phyloP scores from a whole-genome alignment of 2,113 vertebrate genomes.

The Ailuropoda melanoleuca region DNA sequence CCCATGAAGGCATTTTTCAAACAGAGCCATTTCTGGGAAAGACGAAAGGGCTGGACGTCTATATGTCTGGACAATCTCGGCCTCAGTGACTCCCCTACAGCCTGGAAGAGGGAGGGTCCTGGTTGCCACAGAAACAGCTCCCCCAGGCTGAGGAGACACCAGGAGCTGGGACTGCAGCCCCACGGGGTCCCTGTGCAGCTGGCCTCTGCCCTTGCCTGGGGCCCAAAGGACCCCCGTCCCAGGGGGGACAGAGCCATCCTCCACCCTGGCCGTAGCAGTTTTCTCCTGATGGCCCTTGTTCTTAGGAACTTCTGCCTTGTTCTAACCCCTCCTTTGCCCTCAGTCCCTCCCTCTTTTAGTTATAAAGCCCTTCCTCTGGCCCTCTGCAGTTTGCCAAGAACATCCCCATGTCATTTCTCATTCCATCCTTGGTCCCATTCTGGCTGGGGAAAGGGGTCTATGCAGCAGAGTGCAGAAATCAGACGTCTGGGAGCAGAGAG shows the following conservation, averaged over 20 bases:
- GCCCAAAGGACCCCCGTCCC: not conserved
- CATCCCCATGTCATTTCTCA: not conserved
- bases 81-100: not conserved
- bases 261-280: not conserved
- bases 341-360: not conserved
- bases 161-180: not conserved
- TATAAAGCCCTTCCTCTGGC: not conserved
- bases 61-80: not conserved
- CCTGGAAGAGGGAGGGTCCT: not conserved
- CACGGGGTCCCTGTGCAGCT: not conserved
- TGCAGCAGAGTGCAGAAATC: not conserved
- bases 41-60: not conserved
- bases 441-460: not conserved
- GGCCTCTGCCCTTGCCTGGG: slow-evolving; percentile 37
- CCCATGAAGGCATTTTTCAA: not conserved
- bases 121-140: not conserved
- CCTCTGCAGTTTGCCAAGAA: not conserved
- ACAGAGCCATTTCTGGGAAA: slow-evolving; percentile 6
- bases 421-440: not conserved
- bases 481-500: not conserved
- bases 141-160: not conserved
- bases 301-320: not conserved
- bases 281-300: not conserved
- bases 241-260: not conserved
- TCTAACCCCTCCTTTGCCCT: not conserved